A percentile compares a stretch with the other conserved stretches of the same genome.
phyloP scores from a whole-genome alignment of 1,140 invertebrate species.

The Papilio machaon region DNA sequence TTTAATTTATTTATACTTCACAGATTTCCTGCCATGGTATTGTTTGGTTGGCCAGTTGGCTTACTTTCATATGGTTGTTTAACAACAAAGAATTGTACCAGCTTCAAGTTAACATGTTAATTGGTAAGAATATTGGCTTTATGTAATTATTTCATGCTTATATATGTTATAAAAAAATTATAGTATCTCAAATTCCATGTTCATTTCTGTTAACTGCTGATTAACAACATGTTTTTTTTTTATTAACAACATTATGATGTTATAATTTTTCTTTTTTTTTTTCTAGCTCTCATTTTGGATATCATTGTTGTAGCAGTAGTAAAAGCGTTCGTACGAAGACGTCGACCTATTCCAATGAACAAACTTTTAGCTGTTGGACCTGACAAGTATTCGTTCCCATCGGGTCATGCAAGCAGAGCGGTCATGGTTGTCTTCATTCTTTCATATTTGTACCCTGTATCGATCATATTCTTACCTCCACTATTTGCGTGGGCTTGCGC shows the following conservation, averaged over 20 bases:
- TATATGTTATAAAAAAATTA: no score
- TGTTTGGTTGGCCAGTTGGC: constrained; percentile 89
- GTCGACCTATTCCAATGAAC: constrained; percentile 89
- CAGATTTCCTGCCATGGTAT: constrained; percentile 95
- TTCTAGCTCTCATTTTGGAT: constrained; percentile 93
- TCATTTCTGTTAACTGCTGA: not conserved
- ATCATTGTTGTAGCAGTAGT: constrained; percentile 90
- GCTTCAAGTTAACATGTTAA: constrained; percentile 92
- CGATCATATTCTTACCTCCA: constrained; percentile 83
- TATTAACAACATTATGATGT: no score
- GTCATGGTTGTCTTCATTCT: constrained; percentile 90
- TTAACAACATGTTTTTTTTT: no score
- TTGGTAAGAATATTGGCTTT: constrained; percentile 84
- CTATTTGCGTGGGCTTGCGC: constrained; percentile 89
- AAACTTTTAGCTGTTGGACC: constrained; percentile 84
- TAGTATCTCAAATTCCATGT: not conserved
- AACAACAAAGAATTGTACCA: constrained; percentile 86
- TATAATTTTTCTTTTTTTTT: constrained; percentile 43
- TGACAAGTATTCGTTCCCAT: constrained; percentile 98
- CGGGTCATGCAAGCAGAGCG: constrained; percentile 96
- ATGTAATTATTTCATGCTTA: not conserved
- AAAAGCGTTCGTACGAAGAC: constrained; percentile 90
- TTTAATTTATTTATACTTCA: constrained; percentile 44
- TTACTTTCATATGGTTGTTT: constrained; percentile 89
- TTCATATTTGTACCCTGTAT: constrained; percentile 84